These are phyloP conservation scores for Solea senegalensis DNA, from an alignment of 2,113 vertebrate species.

Conservation along the genomic window DNA sequence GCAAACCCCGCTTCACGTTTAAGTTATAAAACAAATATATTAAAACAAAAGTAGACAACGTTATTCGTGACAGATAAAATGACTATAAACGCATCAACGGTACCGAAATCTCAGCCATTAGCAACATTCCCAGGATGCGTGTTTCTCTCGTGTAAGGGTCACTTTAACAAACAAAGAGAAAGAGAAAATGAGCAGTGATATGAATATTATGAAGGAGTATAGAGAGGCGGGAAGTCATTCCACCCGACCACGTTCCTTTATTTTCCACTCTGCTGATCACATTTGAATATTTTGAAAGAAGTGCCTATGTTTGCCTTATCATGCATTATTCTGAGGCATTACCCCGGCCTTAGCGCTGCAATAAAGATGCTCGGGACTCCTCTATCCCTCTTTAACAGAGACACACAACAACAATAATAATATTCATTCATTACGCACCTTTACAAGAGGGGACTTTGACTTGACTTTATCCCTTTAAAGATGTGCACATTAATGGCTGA, in stretches of 20 bases:
- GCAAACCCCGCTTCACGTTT: neutral
- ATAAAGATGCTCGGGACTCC: constrained; percentile 76
- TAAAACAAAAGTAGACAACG: neutral
- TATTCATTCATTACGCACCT: constrained; percentile 71
- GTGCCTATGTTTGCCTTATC: constrained; percentile 84
- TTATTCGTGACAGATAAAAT: neutral
- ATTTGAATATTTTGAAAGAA: constrained; percentile 84
- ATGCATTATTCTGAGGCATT: constrained; percentile 83
- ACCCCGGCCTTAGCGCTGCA: constrained; percentile 74
- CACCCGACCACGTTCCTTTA: constrained; percentile 76
- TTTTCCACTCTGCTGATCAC: constrained; percentile 81
- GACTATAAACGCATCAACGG: neutral
- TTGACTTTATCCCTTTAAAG: constrained; percentile 71
- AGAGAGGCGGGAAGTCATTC: constrained; percentile 74
- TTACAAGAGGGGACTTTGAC: constrained; percentile 51
- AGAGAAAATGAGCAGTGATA: constrained; percentile 59
- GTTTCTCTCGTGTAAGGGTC: constrained; percentile 47
- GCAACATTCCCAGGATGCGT: constrained; percentile 16
- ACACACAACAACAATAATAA: constrained; percentile 76
- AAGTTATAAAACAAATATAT: too few species aligned
- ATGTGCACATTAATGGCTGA: constrained; percentile 56
- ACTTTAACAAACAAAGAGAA: constrained; percentile 67
- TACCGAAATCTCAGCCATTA: constrained; percentile 13
- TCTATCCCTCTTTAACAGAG: constrained; percentile 62
- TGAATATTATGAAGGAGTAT: constrained; percentile 74